Evolutionary conservation across 1,140 invertebrate genomes (phyloP), one percentile per base, ranked within the genome.

Genomic region (Drosophila pseudoananassae): DNA sequence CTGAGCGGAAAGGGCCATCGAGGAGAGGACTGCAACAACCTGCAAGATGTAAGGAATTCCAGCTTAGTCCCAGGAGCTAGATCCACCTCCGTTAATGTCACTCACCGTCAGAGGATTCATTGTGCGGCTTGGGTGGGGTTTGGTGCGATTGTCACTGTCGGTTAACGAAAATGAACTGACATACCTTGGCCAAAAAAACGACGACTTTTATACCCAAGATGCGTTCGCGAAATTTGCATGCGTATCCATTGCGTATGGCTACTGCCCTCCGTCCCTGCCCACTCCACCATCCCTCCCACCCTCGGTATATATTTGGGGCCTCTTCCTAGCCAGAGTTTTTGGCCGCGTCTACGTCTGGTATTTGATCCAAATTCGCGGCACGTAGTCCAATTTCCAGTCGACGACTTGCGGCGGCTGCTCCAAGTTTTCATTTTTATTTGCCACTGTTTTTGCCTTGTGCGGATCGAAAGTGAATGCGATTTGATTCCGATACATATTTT

Each of bases 101-200:
- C 91, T 92, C 81, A 92, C 91, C 78, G 80, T 76, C 75, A 92
- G 61, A 78, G 87, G 85, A 92, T 89, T 92, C 91, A 92, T 92
- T 92, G 87, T 92, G 53, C 36, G 70, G 77, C 80, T 92, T 88
- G 73, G 83, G 80, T 74, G 55, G 52, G 56, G 23, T 65, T 71
- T 60, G 29, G 71, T 63, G 69, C 64, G 75, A 75, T 91, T 92
- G 69, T 83, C 84, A 92, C 91, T 70, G 87, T 92, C 77, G 88
- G 82, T 88, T 91, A 81, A 77, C 80, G 72, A 91, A 92, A 89
- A 73, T 91, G 69, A 91, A 92, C 91, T 92, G 91, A 92, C 90
- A 90, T 92, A 55, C 79, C 56, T 53, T 85, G 65, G 66, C 65
- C 79, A 90, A 81, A 90, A 77, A 58, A n/a, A 33, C 61, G 56